Conservation (phyloP, 2,888 invertebrate genomes). For the Incurvaria masculella region DNA sequence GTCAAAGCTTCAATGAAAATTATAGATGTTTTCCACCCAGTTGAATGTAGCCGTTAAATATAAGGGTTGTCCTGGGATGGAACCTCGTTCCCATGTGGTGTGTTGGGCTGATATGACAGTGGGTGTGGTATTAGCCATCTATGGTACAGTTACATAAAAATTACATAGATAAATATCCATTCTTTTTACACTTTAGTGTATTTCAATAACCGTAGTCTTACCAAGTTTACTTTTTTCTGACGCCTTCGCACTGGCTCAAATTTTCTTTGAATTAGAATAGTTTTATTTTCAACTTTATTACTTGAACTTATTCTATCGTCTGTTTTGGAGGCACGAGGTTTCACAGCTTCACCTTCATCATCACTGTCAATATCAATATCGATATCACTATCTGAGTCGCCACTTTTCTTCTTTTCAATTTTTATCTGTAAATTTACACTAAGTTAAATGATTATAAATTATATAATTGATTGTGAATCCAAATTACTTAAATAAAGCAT, state of each 20-base stretch:
- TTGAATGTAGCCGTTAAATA: too few species aligned
- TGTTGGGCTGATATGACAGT: too few species aligned
- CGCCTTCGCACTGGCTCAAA: conserved; percentile 47
- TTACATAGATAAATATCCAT: too few species aligned
- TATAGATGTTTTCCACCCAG: too few species aligned
- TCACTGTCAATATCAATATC: conserved; percentile 61
- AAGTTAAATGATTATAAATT: conserved; percentile 1
- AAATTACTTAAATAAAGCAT: neutral
- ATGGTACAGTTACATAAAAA: too few species aligned
- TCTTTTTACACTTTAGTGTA: too few species aligned
- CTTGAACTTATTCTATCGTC: neutral
- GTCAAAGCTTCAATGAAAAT: too few species aligned
- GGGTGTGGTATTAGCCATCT: too few species aligned
- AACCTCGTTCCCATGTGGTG: too few species aligned
- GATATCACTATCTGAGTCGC: conserved; percentile 53
- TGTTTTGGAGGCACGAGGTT: neutral
- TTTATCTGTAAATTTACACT: conserved; percentile 34
- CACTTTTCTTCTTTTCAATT: conserved; percentile 47
- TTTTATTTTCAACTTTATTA: conserved; percentile 12
- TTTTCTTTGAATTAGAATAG: conserved; percentile 22
- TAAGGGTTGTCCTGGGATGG: too few species aligned
- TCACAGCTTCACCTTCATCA: conserved; percentile 24
- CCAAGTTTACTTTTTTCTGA: conserved; percentile 53
- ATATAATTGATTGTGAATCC: neutral
- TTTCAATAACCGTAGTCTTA: conserved; percentile 28